Percentiles rank a stretch among this genome's conserved stretches.
These are phyloP conservation scores for Gadopsis bispinosus DNA, from an alignment of 2,797 vertebrate genomes.

Conservation along the genomic window DNA sequence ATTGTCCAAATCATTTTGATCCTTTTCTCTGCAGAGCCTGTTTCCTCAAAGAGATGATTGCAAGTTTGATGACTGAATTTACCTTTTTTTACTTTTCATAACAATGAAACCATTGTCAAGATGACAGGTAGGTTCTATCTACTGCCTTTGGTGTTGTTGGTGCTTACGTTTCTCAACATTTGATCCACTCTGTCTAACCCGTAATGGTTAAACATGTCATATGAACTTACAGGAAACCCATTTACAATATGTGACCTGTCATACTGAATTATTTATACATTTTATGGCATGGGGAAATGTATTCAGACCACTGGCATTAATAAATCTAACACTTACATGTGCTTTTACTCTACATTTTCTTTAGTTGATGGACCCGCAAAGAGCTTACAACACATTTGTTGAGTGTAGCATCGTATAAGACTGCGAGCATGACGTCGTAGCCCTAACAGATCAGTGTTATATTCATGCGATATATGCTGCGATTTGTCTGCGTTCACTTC, in stretches of 20 bases:
- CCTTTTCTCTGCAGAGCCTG: neutral
- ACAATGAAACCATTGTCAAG: neutral
- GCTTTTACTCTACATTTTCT: neutral
- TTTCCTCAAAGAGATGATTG: neutral
- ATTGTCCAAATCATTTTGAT: neutral
- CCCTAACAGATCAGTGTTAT: neutral
- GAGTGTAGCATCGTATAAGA: neutral
- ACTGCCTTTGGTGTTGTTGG: neutral
- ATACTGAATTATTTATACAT: neutral
- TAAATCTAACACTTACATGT: neutral
- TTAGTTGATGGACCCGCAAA: too few relatives aligned
- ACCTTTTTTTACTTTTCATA: neutral
- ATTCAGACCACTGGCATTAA: neutral
- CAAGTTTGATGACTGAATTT: conserved; percentile 2
- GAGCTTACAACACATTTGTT: too few relatives aligned
- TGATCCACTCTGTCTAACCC: rapidly evolving
- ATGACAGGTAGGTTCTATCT: neutral
- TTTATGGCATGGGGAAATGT: neutral
- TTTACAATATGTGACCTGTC: neutral
- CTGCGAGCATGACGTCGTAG: too few relatives aligned
- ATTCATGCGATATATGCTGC: neutral
- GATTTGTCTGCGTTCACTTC: neutral
- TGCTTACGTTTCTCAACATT: neutral
- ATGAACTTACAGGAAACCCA: neutral
- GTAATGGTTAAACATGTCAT: neutral